Percentiles rank a stretch among this genome's conserved stretches.
Conservation (phyloP, 2,797 vertebrate species). For the Cetoscarus ocellatus region DNA sequence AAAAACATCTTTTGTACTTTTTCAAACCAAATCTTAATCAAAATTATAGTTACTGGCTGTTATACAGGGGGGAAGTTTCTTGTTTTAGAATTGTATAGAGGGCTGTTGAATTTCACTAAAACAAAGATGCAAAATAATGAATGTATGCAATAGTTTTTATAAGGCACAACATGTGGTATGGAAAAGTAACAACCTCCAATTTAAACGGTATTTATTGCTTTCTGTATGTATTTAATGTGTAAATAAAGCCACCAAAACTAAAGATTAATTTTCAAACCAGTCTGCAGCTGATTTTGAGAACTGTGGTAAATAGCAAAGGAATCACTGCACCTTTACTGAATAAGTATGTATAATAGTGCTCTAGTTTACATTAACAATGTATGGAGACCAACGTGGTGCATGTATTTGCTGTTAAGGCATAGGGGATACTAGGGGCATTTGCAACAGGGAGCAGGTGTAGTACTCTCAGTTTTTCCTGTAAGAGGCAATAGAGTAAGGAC, state of each 20-base stretch:
- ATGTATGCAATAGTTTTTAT: neutral
- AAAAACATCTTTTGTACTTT: too few relatives aligned
- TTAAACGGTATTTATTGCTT: neutral
- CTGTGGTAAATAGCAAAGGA: neutral
- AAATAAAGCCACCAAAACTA: neutral
- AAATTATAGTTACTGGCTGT: too few relatives aligned
- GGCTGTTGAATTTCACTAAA: neutral
- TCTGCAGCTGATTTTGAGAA: neutral
- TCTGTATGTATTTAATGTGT: neutral
- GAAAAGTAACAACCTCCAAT: neutral
- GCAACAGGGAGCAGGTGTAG: too few relatives aligned
- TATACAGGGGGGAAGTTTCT: too few relatives aligned
- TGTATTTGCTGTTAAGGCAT: too few relatives aligned
- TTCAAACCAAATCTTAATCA: too few relatives aligned
- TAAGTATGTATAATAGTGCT: neutral
- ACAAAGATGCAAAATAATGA: slow-evolving; percentile 6
- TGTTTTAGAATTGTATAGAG: neutral
- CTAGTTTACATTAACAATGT: neutral
- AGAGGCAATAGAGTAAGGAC: too few relatives aligned
- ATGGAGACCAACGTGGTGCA: too few relatives aligned
- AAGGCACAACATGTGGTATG: neutral
- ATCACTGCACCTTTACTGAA: neutral
- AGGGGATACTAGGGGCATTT: too few relatives aligned
- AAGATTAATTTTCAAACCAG: slow-evolving; percentile 13
- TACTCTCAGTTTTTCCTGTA: too few relatives aligned